phyloP scores from a whole-genome alignment of 1,140 invertebrate genomes.

The Cotesia chilonis region DNA sequence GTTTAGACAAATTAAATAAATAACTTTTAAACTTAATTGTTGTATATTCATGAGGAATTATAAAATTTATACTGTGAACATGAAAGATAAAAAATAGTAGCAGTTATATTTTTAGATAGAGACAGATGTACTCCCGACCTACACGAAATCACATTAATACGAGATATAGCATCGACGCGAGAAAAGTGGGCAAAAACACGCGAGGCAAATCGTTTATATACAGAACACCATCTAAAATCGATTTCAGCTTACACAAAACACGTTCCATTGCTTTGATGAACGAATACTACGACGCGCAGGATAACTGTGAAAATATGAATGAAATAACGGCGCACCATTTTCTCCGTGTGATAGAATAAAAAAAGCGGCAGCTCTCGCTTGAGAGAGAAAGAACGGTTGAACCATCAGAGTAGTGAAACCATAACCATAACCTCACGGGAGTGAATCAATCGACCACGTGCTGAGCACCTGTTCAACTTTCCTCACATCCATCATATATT shows the following conservation, averaged over 20 bases:
- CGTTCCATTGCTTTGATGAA: conserved; percentile 52
- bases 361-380: conserved; percentile 27
- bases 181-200: conserved; percentile 35
- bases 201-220: conserved; percentile 24
- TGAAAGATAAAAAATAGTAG: too few relatives aligned
- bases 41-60: too few relatives aligned
- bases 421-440: conserved; percentile 34
- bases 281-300: conserved; percentile 47
- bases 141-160: conserved; percentile 13
- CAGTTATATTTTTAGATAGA: neutral
- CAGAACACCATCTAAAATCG: conserved; percentile 63
- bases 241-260: conserved; percentile 57
- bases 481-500: conserved; percentile 2
- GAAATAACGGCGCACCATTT: conserved; percentile 61
- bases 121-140: neutral
- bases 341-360: conserved; percentile 50
- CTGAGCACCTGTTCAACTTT: conserved; percentile 61
- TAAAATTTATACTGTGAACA: too few relatives aligned
- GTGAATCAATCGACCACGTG: conserved; percentile 62
- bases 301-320: conserved; percentile 65
- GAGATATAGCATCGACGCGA: conserved; percentile 25
- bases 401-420: conserved; percentile 42
- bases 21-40: too few relatives aligned
- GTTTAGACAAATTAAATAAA: too few relatives aligned
- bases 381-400: conserved; percentile 34